A percentile compares a stretch with the other conserved stretches of the same genome.
These are phyloP conservation scores for Brenthis ino DNA, from an alignment of 2,888 invertebrate species.

Conservation along the genomic window DNA sequence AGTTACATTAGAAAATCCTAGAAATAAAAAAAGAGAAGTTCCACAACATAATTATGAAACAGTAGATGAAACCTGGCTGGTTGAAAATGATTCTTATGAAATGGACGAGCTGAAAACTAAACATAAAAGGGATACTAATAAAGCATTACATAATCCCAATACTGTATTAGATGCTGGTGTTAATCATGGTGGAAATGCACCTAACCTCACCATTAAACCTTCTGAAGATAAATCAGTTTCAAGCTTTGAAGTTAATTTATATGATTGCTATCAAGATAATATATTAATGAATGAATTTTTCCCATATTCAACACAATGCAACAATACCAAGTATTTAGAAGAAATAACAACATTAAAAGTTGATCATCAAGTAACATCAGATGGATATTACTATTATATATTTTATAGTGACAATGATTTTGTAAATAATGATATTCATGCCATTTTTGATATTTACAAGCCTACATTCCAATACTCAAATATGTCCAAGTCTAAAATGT, in stretches of 20 bases:
- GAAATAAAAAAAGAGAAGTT: constrained; percentile 39
- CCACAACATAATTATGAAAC: constrained; percentile 22
- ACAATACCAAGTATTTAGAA: constrained; percentile 86
- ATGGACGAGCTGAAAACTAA: constrained; percentile 40
- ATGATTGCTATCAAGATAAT: constrained; percentile 89
- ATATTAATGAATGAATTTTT: constrained; percentile 88
- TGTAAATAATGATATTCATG: constrained; percentile 90
- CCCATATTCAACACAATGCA: constrained; percentile 86
- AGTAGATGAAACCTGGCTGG: constrained; percentile 15
- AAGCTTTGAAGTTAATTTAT: constrained; percentile 90
- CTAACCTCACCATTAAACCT: constrained; percentile 76
- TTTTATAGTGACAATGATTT: constrained; percentile 94
- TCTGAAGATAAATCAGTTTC: constrained; percentile 87
- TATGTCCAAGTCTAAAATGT: constrained; percentile 84
- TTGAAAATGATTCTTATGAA: constrained; percentile 34
- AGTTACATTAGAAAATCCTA: constrained; percentile 70
- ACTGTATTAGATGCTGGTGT: constrained; percentile 87
- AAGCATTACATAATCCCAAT: constrained; percentile 69
- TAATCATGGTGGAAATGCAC: constrained; percentile 88
- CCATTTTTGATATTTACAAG: constrained; percentile 92
- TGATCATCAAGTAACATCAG: constrained; percentile 86
- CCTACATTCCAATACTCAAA: constrained; percentile 91
- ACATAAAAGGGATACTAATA: constrained; percentile 60
- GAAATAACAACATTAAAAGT: constrained; percentile 85
- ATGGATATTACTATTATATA: constrained; percentile 94